Conservation (phyloP, 2,888 invertebrate species). For the Endotricha flammealis region DNA sequence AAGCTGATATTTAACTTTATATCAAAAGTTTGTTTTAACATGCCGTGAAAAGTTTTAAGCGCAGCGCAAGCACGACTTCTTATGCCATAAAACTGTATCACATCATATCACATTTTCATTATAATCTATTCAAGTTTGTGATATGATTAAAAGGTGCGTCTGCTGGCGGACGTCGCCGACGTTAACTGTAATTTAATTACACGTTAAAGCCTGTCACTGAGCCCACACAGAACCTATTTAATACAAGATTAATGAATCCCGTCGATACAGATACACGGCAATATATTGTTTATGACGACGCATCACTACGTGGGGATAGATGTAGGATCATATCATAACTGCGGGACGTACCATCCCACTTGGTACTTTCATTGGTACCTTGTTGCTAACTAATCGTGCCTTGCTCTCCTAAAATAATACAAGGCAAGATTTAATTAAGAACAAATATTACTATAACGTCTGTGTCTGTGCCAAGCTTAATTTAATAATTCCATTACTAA, state of each 20-base stretch:
- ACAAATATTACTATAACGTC: no score
- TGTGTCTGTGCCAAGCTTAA: no score
- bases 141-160: conserved; percentile 63
- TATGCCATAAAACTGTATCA: no score
- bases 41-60: no score
- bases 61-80: no score
- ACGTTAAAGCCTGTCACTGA: conserved; percentile 52
- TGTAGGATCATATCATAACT: not conserved
- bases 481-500: no score
- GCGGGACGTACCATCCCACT: not conserved
- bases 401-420: no score
- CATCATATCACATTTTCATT: conserved; percentile 28
- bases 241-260: conserved; percentile 65
- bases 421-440: no score
- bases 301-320: conserved; percentile 13
- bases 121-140: conserved; percentile 39
- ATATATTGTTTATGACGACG: conserved; percentile 23
- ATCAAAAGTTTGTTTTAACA: no score
- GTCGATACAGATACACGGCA: conserved; percentile 40
- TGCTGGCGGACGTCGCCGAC: conserved; percentile 39
- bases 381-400: no score
- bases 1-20: no score
- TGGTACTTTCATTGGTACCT: no score
- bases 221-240: conserved; percentile 68
- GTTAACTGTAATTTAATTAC: conserved; percentile 70